These are phyloP conservation scores for Aphelocoma californica DNA, from an alignment of 2,797 vertebrate genomes.

Conservation along the genomic window DNA sequence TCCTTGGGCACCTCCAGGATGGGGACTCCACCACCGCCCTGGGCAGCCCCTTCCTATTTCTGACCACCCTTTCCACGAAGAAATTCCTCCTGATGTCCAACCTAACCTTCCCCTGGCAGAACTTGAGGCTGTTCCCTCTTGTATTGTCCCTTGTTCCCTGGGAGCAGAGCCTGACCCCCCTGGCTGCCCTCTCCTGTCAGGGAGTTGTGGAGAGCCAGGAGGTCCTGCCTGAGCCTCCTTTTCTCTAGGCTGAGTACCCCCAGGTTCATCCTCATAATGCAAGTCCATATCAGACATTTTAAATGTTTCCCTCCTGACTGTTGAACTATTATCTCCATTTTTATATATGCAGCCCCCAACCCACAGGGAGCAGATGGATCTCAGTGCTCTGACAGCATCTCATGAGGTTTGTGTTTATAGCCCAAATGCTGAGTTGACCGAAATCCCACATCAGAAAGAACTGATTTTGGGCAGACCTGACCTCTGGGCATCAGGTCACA, in stretches of 20 bases:
- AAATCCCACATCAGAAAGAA: background rate
- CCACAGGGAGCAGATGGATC: background rate
- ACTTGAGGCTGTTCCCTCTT: rapidly evolving
- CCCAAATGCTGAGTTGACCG: background rate
- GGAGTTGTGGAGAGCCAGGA: background rate
- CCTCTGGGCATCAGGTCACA: background rate
- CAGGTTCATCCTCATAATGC: background rate
- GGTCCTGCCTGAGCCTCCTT: background rate
- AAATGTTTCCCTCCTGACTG: background rate
- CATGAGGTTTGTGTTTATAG: background rate
- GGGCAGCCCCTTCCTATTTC: background rate
- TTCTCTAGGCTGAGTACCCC: background rate
- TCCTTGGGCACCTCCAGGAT: background rate
- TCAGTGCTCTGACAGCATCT: background rate
- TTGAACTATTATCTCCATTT: background rate
- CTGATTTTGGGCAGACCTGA: background rate
- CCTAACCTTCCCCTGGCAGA: background rate
- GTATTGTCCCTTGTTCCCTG: background rate
- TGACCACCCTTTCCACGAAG: background rate
- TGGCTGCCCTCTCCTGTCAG: background rate
- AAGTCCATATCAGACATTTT: background rate
- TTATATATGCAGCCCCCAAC: background rate
- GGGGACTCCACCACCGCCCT: background rate
- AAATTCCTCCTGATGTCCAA: background rate
- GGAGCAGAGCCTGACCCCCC: background rate